These are phyloP conservation scores for Serrognathus titanus DNA, from an alignment of 2,888 invertebrate genomes.

Conservation along the genomic window DNA sequence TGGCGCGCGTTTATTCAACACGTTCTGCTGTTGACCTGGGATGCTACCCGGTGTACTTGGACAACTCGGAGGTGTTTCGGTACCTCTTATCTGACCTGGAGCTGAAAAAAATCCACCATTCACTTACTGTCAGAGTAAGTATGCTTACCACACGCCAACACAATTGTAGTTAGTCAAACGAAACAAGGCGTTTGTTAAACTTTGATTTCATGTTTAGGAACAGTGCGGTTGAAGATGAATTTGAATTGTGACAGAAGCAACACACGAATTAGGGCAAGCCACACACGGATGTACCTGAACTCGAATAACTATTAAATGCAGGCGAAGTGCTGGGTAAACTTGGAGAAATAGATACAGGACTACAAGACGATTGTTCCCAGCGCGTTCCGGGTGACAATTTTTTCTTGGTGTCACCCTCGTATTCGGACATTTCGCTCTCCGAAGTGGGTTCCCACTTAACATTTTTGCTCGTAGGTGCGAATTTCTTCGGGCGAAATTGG, in stretches of 20 bases:
- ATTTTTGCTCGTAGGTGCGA: conserved; percentile 45
- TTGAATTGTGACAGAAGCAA: conserved; percentile 5
- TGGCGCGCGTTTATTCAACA: conserved; percentile 57
- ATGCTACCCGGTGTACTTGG: conserved; percentile 45
- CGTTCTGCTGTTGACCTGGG: conserved; percentile 28
- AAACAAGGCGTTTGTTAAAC: too few relatives aligned
- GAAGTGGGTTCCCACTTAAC: conserved; percentile 62
- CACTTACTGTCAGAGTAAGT: neutral
- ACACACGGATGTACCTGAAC: conserved; percentile 27
- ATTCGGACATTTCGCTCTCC: conserved; percentile 61
- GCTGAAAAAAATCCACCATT: conserved; percentile 4
- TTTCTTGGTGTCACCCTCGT: conserved; percentile 48
- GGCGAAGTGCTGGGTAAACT: conserved; percentile 59
- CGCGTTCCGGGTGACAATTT: conserved; percentile 46
- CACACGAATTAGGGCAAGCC: neutral
- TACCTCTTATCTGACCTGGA: conserved; percentile 19
- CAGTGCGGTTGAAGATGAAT: neutral
- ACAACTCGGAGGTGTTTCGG: conserved; percentile 46
- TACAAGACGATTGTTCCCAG: conserved; percentile 53
- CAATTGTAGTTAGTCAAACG: too few relatives aligned
- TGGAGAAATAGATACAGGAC: conserved; percentile 57
- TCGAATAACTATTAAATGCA: conserved; percentile 42
- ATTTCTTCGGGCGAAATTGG: conserved; percentile 48
- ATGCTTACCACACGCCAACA: neutral
- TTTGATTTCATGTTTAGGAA: too few relatives aligned